Base-by-base conservation (phyloP, 2,797 vertebrate species). In the Microtus agrestis region DNA sequence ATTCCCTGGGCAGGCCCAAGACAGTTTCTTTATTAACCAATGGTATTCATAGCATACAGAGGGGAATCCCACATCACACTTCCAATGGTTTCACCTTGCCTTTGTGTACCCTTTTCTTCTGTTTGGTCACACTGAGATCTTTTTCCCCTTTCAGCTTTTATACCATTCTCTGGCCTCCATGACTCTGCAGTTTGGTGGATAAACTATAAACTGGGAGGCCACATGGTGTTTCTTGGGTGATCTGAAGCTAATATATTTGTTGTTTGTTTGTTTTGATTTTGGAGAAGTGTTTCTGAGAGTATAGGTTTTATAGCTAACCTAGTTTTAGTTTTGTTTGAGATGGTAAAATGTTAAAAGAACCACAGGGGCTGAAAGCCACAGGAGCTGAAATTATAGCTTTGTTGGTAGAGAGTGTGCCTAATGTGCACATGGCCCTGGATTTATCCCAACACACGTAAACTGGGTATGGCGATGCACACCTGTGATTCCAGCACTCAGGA, bases 231-330 rank as follows among this genome's bases (percentile, higher is more conserved):
- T 13, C 43, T 84, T 48, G 65, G 31, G 79, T 93, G 87, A 48
- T 86, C 27, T 89, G 46, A 91, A 27, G 65, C 73, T 77, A 54
- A 43, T 17, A 31, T 81, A 34, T n/a, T 34, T 85, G 21, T 59
- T 56, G 19, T 40, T 54, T 48, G 43, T 85, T 48, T 67, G 43
- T 82, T 13, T 81, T 80, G n/a, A 61, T 61, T n/a, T 65, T 48
- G 23, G 19, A 80, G 43, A n/a, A 93, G 76, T 94, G 51, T 95
- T 95, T 93, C 74, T 92, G 51, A 89, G 89, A 91, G 19, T 73
- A 40, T 93, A 80, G 34, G 43, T 84, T 89, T 65, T 93, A 81
- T 93, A 96, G 74, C 59, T 93, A 93, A 89, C 46, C 31, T 23
- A 84, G 25, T 77, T 56, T 92, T 90, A 48, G 10, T 67, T 79